A percentile compares a stretch with the other conserved stretches of the same genome.
Evolutionary conservation across 1,140 invertebrate species (phyloP).

Genomic region (Lordiphosa clarofinis): DNA sequence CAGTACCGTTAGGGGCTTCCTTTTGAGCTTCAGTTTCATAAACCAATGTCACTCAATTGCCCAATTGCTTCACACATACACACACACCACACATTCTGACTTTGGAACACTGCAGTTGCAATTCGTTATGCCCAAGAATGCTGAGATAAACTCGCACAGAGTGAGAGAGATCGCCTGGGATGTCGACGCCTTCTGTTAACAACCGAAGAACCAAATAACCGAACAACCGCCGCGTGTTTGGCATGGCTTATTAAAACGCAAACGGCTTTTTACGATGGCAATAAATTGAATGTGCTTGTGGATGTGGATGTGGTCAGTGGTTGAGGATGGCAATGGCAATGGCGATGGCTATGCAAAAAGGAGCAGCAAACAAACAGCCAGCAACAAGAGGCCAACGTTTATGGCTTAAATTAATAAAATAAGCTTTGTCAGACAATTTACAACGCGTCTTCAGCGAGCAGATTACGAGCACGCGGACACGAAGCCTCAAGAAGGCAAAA

Average conservation of each 20-base stretch:
- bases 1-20: not conserved
- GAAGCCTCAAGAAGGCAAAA: conserved; percentile 24
- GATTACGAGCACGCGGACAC: conserved; percentile 78
- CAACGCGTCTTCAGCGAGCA: conserved; percentile 79
- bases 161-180: conserved; percentile 27
- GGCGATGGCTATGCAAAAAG: conserved; percentile 53
- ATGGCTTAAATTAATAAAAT: conserved; percentile 80
- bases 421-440: conserved; percentile 79
- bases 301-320: conserved; percentile 13
- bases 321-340: conserved; percentile 15
- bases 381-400: conserved; percentile 64
- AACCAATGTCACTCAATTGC: conserved; percentile 58
- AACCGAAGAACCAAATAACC: conserved; percentile 48
- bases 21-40: conserved; percentile 28
- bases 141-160: conserved; percentile 10
- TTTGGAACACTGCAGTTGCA: conserved; percentile 16
- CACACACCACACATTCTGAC: conserved; percentile 12
- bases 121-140: conserved; percentile 54
- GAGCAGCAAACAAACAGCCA: conserved; percentile 47
- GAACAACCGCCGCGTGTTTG: conserved; percentile 53
- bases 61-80: conserved; percentile 45
- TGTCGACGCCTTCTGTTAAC: conserved; percentile 65
- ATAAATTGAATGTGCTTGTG: conserved; percentile 60
- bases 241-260: conserved; percentile 78
- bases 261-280: conserved; percentile 75